A percentile compares a stretch with the other conserved stretches of the same genome.
phyloP scores from a whole-genome alignment of 2,888 invertebrate genomes.

The Trachelus tabidus region DNA sequence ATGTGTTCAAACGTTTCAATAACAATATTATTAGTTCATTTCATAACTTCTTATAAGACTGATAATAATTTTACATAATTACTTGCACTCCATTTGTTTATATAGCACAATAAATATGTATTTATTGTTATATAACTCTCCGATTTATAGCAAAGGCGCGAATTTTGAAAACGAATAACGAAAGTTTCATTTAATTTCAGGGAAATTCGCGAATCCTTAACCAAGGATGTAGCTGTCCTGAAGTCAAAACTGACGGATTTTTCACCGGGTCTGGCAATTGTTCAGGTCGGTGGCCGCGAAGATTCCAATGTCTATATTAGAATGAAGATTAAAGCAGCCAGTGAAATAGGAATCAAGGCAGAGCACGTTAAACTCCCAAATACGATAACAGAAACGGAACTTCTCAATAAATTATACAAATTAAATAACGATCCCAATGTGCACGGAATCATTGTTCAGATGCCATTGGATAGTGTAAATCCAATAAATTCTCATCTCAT shows the following conservation, averaged over 20 bases:
- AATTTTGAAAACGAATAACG: slow-evolving; percentile 15
- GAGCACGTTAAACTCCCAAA: slow-evolving; percentile 83
- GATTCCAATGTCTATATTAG: slow-evolving; percentile 99
- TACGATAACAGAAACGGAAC: slow-evolving; percentile 84
- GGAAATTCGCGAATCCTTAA: slow-evolving; percentile 77
- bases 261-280: slow-evolving; percentile 85
- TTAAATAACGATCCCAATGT: slow-evolving; percentile 87
- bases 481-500: slow-evolving; percentile 87
- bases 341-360: slow-evolving; percentile 88
- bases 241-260: slow-evolving; percentile 72
- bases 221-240: slow-evolving; percentile 74
- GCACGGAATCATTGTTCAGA: slow-evolving; percentile 97
- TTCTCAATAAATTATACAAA: slow-evolving; percentile 75
- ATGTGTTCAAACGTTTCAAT: neutral
- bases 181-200: slow-evolving; percentile 65
- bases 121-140: neutral
- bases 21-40: neutral
- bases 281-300: slow-evolving; percentile 95
- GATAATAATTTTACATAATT: neutral
- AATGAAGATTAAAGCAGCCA: slow-evolving; percentile 94
- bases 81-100: neutral
- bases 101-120: neutral
- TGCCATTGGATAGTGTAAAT: slow-evolving; percentile 89
- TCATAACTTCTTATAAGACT: neutral
- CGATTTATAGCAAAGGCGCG: neutral